Percentiles rank a stretch among this genome's conserved stretches.
These are phyloP conservation scores for Gymnobelideus leadbeateri DNA, from an alignment of 2,113 vertebrate genomes.

Conservation along the genomic window DNA sequence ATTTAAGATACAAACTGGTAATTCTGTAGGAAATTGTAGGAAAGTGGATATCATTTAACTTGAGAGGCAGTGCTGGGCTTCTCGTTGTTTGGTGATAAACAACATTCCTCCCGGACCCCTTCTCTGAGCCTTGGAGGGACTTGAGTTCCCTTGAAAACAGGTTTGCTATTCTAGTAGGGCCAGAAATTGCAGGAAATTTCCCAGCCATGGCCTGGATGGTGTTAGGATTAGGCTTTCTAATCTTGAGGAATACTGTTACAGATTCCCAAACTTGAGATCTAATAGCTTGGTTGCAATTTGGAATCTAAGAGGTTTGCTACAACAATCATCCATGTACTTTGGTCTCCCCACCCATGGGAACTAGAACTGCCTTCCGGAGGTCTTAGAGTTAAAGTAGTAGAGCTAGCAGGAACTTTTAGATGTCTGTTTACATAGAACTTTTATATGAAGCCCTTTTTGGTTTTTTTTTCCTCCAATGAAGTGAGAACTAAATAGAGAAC, in stretches of 20 bases:
- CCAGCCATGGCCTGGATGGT: neutral
- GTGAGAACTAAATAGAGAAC: neutral
- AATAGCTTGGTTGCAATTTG: neutral
- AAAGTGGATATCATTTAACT: constrained; percentile 28
- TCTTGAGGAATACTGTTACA: neutral
- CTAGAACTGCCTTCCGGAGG: neutral
- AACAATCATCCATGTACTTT: neutral
- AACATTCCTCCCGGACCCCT: neutral
- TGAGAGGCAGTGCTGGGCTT: neutral
- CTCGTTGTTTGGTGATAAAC: neutral
- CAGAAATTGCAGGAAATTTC: neutral
- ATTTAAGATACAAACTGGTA: constrained; percentile 31
- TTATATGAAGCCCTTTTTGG: neutral
- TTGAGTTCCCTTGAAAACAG: neutral
- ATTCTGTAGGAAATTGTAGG: neutral
- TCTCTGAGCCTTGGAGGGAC: neutral
- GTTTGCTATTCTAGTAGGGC: neutral
- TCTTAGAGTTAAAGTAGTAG: neutral
- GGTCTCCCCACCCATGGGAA: neutral
- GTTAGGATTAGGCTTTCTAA: neutral
- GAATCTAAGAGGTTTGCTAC: neutral
- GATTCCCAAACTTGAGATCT: neutral
- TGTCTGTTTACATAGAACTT: too few species aligned
- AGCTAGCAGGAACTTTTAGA: neutral
- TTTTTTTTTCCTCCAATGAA: neutral